A percentile compares a stretch with the other conserved stretches of the same genome.
phyloP scores from a whole-genome alignment of 2,113 vertebrate genomes.

The Bubo bubo region DNA sequence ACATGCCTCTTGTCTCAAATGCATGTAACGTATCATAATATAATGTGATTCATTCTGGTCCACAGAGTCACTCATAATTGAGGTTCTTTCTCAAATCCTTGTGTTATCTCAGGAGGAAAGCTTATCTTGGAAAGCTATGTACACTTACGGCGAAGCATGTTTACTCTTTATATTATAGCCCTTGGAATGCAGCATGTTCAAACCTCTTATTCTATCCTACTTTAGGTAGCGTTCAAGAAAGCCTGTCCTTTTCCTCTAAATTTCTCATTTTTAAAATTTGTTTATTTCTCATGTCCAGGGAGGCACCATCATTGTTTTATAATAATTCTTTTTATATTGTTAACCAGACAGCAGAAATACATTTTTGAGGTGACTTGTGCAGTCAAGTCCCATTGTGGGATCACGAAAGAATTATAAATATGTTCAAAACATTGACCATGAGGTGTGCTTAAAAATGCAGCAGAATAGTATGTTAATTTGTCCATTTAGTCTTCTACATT shows the following conservation, averaged over 20 bases:
- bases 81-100: background rate
- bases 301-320: background rate
- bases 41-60: background rate
- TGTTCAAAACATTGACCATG: fast-evolving
- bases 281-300: background rate
- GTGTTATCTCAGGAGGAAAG: background rate
- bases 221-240: background rate
- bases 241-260: background rate
- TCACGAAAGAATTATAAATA: background rate
- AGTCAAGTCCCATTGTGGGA: background rate
- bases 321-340: background rate
- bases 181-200: background rate
- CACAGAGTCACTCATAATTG: background rate
- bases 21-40: background rate
- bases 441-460: background rate
- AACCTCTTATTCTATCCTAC: background rate
- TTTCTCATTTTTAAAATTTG: background rate
- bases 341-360: background rate
- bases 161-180: background rate
- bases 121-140: background rate
- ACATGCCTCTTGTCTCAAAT: background rate
- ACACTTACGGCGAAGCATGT: background rate
- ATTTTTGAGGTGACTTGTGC: background rate
- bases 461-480: background rate
- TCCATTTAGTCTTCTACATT: background rate